These are phyloP conservation scores for Callocephalon fimbriatum DNA, from an alignment of 2,113 vertebrate genomes.

Conservation along the genomic window DNA sequence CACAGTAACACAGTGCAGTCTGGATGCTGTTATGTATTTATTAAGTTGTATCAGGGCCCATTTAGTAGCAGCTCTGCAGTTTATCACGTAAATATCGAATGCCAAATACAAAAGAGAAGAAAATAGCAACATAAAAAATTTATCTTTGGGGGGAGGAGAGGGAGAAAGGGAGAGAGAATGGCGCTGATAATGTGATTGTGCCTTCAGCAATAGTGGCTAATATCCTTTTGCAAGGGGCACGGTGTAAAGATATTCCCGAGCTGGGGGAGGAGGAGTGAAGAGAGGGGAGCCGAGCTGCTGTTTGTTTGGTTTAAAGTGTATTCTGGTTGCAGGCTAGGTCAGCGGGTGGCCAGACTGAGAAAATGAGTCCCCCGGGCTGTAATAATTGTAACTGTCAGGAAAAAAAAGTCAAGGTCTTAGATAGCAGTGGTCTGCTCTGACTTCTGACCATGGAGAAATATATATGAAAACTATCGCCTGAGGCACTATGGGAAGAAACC, in stretches of 20 bases:
- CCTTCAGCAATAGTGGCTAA: slow-evolving; percentile 69
- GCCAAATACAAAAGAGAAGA: slow-evolving; percentile 71
- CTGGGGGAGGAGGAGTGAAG: neutral
- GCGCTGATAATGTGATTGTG: slow-evolving; percentile 68
- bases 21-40: slow-evolving; percentile 71
- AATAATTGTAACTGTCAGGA: slow-evolving; percentile 79
- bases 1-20: neutral
- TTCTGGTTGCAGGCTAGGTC: slow-evolving; percentile 73
- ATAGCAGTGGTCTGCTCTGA: slow-evolving; percentile 64
- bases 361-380: slow-evolving; percentile 79
- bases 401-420: slow-evolving; percentile 76
- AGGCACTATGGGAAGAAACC: slow-evolving; percentile 1
- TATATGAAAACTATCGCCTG: slow-evolving; percentile 63
- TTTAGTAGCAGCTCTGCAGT: slow-evolving; percentile 71
- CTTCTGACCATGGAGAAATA: slow-evolving; percentile 76
- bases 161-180: slow-evolving; percentile 53
- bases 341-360: slow-evolving; percentile 70
- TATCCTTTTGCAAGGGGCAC: slow-evolving; percentile 47
- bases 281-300: slow-evolving; percentile 32
- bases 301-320: slow-evolving; percentile 66
- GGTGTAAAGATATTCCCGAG: slow-evolving; percentile 54
- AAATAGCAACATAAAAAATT: slow-evolving; percentile 79
- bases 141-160: slow-evolving; percentile 60
- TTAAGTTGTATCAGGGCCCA: slow-evolving; percentile 72
- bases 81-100: slow-evolving; percentile 73